A percentile compares a stretch with the other conserved stretches of the same genome.
Evolutionary conservation across 2,113 vertebrate genomes (phyloP).

Genomic region (Sinocyclocheilus anshuiensis): DNA sequence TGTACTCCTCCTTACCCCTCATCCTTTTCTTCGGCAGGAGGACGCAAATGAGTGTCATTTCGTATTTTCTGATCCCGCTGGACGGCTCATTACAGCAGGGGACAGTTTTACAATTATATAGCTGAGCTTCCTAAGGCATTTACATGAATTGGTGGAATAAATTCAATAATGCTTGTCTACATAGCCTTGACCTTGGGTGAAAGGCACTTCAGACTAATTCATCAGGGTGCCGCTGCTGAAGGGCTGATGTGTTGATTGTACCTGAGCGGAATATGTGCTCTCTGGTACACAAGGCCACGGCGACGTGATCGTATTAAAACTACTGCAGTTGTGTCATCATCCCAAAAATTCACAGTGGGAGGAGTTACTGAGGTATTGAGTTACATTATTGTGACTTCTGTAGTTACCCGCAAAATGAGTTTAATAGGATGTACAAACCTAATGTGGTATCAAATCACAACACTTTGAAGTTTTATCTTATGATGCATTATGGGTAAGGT

Average conservation of each 20-base stretch:
- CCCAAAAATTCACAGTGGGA: neutral
- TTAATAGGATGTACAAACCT: neutral
- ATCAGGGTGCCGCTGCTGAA: conserved; percentile 59
- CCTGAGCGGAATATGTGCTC: conserved; percentile 45
- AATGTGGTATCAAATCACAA: neutral
- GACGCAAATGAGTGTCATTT: conserved; percentile 29
- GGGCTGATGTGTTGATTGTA: conserved; percentile 63
- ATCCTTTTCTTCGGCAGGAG: conserved; percentile 5
- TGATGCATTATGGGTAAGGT: conserved; percentile 1
- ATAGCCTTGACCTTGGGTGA: conserved; percentile 71
- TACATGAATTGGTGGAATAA: conserved; percentile 65
- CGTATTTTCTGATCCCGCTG: conserved; percentile 31
- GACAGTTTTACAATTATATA: conserved; percentile 61
- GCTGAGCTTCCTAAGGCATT: conserved; percentile 58
- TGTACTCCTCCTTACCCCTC: conserved; percentile 10
- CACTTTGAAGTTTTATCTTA: neutral
- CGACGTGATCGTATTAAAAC: neutral
- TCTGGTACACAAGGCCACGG: neutral
- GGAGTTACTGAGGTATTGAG: too few relatives aligned
- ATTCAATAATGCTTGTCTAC: conserved; percentile 68
- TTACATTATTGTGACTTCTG: neutral
- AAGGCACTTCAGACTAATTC: conserved; percentile 68
- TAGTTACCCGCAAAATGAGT: neutral
- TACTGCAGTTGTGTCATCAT: neutral
- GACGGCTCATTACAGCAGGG: conserved; percentile 55